phyloP scores from a whole-genome alignment of 2,113 vertebrate genomes.

The Notechis scutatus region DNA sequence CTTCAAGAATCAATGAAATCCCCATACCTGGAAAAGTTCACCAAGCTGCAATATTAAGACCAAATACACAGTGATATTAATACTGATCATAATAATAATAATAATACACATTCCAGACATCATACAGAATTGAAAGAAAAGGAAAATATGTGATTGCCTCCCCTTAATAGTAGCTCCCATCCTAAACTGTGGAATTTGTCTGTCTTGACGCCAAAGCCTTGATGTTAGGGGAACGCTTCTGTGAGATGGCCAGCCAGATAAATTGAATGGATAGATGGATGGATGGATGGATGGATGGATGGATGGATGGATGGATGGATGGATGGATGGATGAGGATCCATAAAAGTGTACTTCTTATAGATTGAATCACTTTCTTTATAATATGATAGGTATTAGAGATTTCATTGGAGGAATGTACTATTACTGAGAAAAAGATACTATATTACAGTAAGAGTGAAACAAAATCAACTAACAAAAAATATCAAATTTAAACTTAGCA shows the following conservation, averaged over 20 bases:
- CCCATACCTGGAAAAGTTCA: background rate
- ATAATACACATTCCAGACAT: background rate
- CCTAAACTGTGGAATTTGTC: background rate
- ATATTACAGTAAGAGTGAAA: conserved; percentile 27
- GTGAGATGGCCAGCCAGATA: background rate
- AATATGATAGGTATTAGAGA: background rate
- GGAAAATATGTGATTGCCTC: background rate
- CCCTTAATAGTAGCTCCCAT: background rate
- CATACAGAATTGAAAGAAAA: background rate
- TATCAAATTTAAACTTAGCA: conserved; percentile 26
- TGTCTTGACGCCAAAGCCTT: background rate
- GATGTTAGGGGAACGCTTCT: background rate
- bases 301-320: background rate
- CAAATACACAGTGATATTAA: background rate
- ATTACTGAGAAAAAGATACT: conserved; percentile 1
- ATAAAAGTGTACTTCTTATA: background rate
- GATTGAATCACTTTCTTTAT: background rate
- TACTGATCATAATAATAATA: background rate
- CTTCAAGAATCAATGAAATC: background rate
- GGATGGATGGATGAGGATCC: background rate
- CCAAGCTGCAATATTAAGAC: background rate
- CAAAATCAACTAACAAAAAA: conserved; percentile 20
- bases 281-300: background rate
- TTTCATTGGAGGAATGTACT: background rate
- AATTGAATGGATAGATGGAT: background rate